Evolutionary conservation across 2,113 vertebrate genomes (phyloP).

Genomic region (Bothrops jararaca): DNA sequence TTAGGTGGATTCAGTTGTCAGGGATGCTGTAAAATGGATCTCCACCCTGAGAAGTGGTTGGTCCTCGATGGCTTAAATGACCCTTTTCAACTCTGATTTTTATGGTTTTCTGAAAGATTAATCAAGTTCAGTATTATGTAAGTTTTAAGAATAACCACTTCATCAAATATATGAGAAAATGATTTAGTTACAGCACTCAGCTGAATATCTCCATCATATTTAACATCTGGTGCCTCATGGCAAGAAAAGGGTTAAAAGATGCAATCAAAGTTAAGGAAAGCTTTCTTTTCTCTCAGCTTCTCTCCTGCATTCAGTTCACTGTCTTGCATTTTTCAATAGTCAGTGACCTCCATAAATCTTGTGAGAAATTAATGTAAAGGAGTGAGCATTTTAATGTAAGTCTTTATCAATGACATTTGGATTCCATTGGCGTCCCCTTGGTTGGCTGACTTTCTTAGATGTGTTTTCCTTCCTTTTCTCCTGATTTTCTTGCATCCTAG

Average conservation of each 20-base stretch:
- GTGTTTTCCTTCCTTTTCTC: slow-evolving; percentile 12
- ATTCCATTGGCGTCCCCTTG: slow-evolving; percentile 50
- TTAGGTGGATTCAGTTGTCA: not conserved
- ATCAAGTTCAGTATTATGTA: not conserved
- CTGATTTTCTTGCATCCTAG: slow-evolving; percentile 21
- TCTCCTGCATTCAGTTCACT: not conserved
- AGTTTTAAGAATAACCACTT: not conserved
- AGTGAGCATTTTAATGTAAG: not conserved
- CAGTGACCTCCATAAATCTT: slow-evolving; percentile 65
- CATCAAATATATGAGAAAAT: not conserved
- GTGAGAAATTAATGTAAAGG: slow-evolving; percentile 60
- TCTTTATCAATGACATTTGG: not conserved
- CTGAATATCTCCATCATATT: not conserved
- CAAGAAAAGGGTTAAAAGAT: slow-evolving; percentile 43
- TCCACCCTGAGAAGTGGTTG: not conserved
- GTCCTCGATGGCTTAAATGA: not conserved
- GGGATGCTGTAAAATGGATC: not conserved
- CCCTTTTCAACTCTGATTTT: not conserved
- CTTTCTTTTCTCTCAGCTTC: not conserved
- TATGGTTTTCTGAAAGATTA: not conserved
- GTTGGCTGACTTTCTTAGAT: slow-evolving; percentile 49
- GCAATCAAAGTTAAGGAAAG: slow-evolving; percentile 24
- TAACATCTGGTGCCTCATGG: not conserved
- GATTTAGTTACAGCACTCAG: not conserved
- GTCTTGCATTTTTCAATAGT: slow-evolving; percentile 57